Percentiles rank a stretch among this genome's conserved stretches.
phyloP scores from a whole-genome alignment of 2,888 invertebrate species.

The Amblyteles armatorius region DNA sequence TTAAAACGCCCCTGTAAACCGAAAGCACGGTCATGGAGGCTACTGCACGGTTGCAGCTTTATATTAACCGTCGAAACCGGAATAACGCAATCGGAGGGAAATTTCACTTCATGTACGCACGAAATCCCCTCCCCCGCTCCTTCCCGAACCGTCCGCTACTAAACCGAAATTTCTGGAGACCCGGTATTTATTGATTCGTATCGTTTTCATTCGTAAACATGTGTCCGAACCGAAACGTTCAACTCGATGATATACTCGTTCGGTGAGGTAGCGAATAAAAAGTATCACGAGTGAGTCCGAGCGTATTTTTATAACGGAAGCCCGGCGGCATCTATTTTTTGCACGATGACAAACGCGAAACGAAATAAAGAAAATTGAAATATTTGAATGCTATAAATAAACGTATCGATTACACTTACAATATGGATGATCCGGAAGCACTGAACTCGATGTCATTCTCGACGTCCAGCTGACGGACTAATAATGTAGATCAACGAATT shows the following conservation, averaged over 20 bases:
- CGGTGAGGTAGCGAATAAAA: background rate
- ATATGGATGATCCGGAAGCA: no score
- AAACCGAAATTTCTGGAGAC: background rate
- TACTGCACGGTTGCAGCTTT: slow-evolving; percentile 19
- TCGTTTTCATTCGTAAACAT: background rate
- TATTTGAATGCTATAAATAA: no score
- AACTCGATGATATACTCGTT: background rate
- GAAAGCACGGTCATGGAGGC: slow-evolving; percentile 29
- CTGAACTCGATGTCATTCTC: no score
- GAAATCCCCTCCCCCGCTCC: background rate
- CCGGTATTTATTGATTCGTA: background rate
- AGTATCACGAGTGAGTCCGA: background rate
- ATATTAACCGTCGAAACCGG: slow-evolving; percentile 45
- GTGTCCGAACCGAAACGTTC: background rate
- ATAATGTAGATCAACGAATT: no score
- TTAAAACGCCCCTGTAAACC: slow-evolving; percentile 39
- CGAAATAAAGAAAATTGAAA: background rate
- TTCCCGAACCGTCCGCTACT: background rate
- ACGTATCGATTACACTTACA: no score
- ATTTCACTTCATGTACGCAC: background rate
- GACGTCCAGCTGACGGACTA: no score
- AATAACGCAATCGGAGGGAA: slow-evolving; percentile 13
- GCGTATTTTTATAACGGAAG: background rate
- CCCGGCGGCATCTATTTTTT: background rate
- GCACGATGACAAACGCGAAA: background rate